Evolutionary conservation across 2,888 invertebrate genomes (phyloP), one percentile per base, ranked within the genome.

Genomic region (Clanis bilineata): DNA sequence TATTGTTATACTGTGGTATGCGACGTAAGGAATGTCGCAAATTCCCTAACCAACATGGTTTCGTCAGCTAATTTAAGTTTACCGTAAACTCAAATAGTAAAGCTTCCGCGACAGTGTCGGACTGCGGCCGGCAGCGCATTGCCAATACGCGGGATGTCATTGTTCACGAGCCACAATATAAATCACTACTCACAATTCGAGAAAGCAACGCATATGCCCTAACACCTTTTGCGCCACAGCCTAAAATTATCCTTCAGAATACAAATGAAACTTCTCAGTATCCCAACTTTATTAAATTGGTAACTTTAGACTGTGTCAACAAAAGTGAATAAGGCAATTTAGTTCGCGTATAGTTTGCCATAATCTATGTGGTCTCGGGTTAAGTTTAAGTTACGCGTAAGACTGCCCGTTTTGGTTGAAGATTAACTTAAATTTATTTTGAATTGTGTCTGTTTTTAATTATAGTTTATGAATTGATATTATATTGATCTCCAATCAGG

Each of bases 131-230:
- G 72, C 71, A 68, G 57, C 61, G 63, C 69, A 71, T 74, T 76
- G 78, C 77, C 77, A 81, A 79, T 79, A 74, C 72, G 69, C 71
- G 72, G 76, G 81, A 82, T 81, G 79, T 83, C 79, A 88, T 91
- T 91, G 88, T 88, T 83, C 83, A 80, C 68, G 79, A 73, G 88
- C 90, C 91, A 74, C 91, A 90, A 84, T 82, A 88, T 90, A 91
- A 91, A 91, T 91, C 90, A 91, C 70, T 72, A 68, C 66, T 69
- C 72, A 67, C 68, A 64, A 67, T 69, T 68, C 69, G 76, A 69
- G 74, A 80, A 80, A 78, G 79, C 77, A 73, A 74, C 73, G 71
- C 70, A 73, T 71, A 72, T 72, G 74, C 74, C 74, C 77, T 80
- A 77, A 77, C 79, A 80, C 71, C 70, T 71, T 74, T 75, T 62